phyloP scores from a whole-genome alignment of 1,140 invertebrate genomes.

The Drosophila ironensis region DNA sequence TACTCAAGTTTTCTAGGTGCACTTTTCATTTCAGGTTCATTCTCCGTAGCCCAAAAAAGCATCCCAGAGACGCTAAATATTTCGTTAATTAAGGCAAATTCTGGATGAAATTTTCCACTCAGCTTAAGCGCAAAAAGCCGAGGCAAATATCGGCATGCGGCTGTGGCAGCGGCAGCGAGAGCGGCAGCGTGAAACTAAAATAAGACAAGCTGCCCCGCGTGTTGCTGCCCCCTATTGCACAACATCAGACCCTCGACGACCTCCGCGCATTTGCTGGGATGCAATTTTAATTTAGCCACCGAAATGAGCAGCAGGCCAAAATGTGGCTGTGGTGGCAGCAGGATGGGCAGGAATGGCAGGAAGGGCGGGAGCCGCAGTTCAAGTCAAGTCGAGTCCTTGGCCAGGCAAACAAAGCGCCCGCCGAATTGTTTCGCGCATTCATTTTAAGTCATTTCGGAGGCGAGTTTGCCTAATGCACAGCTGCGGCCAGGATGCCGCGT shows the following conservation, averaged over 20 bases:
- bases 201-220: constrained; percentile 21
- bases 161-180: constrained; percentile 1
- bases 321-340: constrained; percentile 13
- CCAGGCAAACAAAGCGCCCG: constrained; percentile 61
- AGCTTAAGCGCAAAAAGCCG: constrained; percentile 30
- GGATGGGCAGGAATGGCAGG: neutral
- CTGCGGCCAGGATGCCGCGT: constrained; percentile 44
- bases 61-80: constrained; percentile 19
- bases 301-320: constrained; percentile 57
- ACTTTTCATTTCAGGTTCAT: neutral
- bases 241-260: constrained; percentile 23
- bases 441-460: constrained; percentile 54
- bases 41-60: neutral
- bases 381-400: constrained; percentile 21
- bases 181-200: constrained; percentile 30
- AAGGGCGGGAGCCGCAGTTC: constrained; percentile 4
- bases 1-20: no score
- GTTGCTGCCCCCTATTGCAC: neutral
- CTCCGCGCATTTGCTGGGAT: constrained; percentile 55
- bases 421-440: constrained; percentile 60
- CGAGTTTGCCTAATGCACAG: constrained; percentile 68
- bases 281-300: constrained; percentile 74
- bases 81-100: constrained; percentile 43
- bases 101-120: constrained; percentile 8
- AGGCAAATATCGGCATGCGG: constrained; percentile 43